Conservation (phyloP, 2,113 vertebrate species). For the Lepus timidus region DNA sequence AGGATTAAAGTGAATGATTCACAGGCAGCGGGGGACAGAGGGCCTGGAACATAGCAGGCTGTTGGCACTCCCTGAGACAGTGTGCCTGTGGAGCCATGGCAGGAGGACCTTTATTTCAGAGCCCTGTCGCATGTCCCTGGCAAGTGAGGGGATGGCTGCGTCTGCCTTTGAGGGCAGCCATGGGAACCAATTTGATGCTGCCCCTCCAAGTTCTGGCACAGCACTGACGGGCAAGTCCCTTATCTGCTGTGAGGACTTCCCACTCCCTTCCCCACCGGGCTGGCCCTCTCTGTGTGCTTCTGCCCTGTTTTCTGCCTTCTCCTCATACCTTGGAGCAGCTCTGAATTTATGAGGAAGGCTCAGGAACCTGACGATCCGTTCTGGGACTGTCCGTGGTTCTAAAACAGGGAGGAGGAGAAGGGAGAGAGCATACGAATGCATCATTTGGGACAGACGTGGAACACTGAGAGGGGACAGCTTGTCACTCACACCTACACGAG, state of each 20-base stretch:
- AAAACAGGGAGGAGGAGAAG: not conserved
- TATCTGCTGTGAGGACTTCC: not conserved
- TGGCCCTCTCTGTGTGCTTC: not conserved
- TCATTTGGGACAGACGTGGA: not conserved
- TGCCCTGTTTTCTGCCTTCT: not conserved
- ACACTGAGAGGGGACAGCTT: not conserved
- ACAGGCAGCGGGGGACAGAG: not conserved
- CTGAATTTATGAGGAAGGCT: not conserved
- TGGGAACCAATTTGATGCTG: not conserved
- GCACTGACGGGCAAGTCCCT: not conserved
- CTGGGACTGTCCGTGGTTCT: not conserved
- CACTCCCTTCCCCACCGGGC: no score
- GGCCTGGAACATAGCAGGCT: not conserved
- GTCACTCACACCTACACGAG: not conserved
- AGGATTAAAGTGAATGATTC: constrained; percentile 42
- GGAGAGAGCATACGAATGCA: not conserved
- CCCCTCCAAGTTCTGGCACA: not conserved
- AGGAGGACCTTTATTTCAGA: not conserved
- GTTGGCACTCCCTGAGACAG: not conserved
- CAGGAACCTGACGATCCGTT: not conserved
- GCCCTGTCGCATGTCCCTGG: not conserved
- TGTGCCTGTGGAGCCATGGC: not conserved
- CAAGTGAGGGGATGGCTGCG: not conserved
- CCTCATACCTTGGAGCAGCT: not conserved
- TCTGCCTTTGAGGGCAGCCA: not conserved